Base-by-base conservation (phyloP, 1,140 invertebrate genomes). In the Cyrtorhinus lividipennis region DNA sequence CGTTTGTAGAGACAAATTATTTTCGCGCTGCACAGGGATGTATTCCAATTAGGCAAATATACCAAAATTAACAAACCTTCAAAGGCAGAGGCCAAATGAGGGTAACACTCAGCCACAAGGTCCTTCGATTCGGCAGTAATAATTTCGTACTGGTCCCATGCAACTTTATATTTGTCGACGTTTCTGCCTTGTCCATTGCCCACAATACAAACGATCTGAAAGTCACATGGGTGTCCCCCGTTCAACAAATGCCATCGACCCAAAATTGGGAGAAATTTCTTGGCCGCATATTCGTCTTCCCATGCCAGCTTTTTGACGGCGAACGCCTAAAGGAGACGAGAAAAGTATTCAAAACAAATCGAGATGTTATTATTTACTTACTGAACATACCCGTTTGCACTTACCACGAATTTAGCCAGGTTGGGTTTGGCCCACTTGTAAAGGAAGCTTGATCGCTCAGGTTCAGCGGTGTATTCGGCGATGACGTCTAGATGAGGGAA, bases 401-500 rank as follows among this genome's bases (percentile, higher is more conserved):
- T 79, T 76, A 83, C 82, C 69, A 86, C 73, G 74, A 88, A 87
- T 69, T 83, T 79, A 26, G 79, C 73, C 30, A 88, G 68, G 74
- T 84, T 79, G 0, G 87, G 87, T 68, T 79, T 77, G 24, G 75
- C 78, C 83, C 85, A 85, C 62, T 74, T 72, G 12, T 83, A 73
- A 65, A 81, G 69, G 46, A 84, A 30, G 2, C 38, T 23, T 12
- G 65, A 45, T 10, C 20, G 22, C 3, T 48, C 30, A 13, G 64
- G 64, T 24, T 25, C 15, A 22, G 60, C 25, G 18, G 57, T 53
- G 22, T 86, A 91, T 74, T 91, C 88, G 63, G 84, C 78, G 68
- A 90, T 84, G 38, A 90, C 73, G 69, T 82, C 79, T 67, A 86
- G 79, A 62, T 80, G 80, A 12, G 87, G 87, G 74, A 90, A 90